Conservation (phyloP, 2,888 invertebrate genomes). For the Chrysomela aeneicollis region DNA sequence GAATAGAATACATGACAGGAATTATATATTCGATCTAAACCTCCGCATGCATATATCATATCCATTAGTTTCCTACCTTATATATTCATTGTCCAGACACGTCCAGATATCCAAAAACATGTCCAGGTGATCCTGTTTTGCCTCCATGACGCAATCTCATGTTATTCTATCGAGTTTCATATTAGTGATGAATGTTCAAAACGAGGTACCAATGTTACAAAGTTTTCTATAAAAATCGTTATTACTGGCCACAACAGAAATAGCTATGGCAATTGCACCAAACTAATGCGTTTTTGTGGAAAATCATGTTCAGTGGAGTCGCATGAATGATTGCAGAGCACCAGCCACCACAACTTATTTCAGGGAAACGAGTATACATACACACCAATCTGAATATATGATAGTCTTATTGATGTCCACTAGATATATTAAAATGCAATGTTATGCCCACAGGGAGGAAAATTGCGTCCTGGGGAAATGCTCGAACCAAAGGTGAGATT, state of each 20-base stretch:
- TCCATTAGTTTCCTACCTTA: too few relatives aligned
- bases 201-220: slow-evolving; percentile 20
- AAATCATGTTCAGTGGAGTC: slow-evolving; percentile 26
- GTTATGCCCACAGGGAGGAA: slow-evolving; percentile 71
- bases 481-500: slow-evolving; percentile 79
- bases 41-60: too few relatives aligned
- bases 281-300: slow-evolving; percentile 35
- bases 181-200: background rate
- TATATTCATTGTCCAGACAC: too few relatives aligned
- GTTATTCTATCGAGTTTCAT: too few relatives aligned
- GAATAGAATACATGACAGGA: too few relatives aligned
- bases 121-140: too few relatives aligned
- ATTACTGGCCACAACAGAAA: slow-evolving; percentile 28
- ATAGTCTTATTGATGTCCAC: slow-evolving; percentile 29
- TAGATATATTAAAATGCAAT: slow-evolving; percentile 39
- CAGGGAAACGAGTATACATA: slow-evolving; percentile 41
- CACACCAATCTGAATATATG: slow-evolving; percentile 19
- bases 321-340: slow-evolving; percentile 41
- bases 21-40: too few relatives aligned
- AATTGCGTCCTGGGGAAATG: slow-evolving; percentile 82
- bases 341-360: slow-evolving; percentile 37
- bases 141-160: too few relatives aligned
- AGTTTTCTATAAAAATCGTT: slow-evolving; percentile 21
- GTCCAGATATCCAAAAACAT: too few relatives aligned
- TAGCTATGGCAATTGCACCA: slow-evolving; percentile 32